Percentiles rank a stretch among this genome's conserved stretches.
Evolutionary conservation across 2,888 invertebrate species (phyloP).

Genomic region (Melanargia galathea): DNA sequence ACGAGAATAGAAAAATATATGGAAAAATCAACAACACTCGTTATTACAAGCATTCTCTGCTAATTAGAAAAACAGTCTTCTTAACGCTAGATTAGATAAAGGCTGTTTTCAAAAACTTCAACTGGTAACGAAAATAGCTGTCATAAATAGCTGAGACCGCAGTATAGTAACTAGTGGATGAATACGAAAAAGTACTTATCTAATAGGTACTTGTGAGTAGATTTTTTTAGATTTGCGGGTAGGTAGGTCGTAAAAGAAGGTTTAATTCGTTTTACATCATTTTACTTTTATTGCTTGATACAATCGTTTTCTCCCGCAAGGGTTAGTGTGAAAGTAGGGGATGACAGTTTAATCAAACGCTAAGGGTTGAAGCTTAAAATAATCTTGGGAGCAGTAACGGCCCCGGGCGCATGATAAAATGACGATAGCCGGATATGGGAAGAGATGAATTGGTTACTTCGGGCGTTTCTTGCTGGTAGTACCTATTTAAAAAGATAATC

Average conservation of each 20-base stretch:
- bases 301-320: slow-evolving; percentile 23
- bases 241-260: slow-evolving; percentile 11
- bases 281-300: slow-evolving; percentile 20
- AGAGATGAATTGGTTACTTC: slow-evolving; percentile 75
- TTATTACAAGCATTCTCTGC: no score
- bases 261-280: slow-evolving; percentile 17
- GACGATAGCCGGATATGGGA: slow-evolving; percentile 76
- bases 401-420: slow-evolving; percentile 76
- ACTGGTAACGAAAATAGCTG: no score
- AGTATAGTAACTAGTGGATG: no score
- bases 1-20: no score
- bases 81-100: no score
- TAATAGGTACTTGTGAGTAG: no score
- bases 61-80: no score
- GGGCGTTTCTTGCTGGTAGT: slow-evolving; percentile 42
- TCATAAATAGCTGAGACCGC: no score
- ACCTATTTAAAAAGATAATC: slow-evolving; percentile 17
- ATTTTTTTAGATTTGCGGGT: neutral
- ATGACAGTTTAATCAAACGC: slow-evolving; percentile 71
- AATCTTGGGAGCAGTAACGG: slow-evolving; percentile 67
- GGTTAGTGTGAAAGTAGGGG: slow-evolving; percentile 25
- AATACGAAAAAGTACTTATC: no score
- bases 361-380: slow-evolving; percentile 76
- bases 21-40: no score
- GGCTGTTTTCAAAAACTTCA: no score